A percentile compares a stretch with the other conserved stretches of the same genome.
Evolutionary conservation across 2,888 invertebrate species (phyloP).

Genomic region (Gymnocheta viridis): DNA sequence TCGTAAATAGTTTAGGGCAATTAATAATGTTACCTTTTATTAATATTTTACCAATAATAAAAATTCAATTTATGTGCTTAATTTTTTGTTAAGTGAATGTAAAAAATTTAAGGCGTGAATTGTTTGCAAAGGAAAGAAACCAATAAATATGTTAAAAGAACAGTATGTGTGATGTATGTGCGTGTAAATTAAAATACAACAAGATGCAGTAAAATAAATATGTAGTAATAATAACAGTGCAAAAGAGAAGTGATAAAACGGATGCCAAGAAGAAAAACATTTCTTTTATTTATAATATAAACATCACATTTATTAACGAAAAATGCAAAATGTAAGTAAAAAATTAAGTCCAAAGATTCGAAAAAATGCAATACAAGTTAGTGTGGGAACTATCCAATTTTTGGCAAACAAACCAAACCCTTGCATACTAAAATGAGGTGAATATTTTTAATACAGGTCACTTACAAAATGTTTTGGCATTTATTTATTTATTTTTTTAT

Average conservation of each 20-base stretch:
- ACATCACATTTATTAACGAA: not conserved
- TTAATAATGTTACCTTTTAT: not conserved
- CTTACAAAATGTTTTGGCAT: constrained; percentile 8
- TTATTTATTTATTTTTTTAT: constrained; percentile 7
- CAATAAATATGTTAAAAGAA: constrained; percentile 56
- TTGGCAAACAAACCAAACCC: not conserved
- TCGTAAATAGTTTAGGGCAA: not conserved
- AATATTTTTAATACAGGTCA: constrained; percentile 15
- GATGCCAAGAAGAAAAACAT: constrained; percentile 55
- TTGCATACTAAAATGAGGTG: not conserved
- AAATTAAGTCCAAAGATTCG: not conserved
- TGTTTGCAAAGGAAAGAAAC: constrained; percentile 63
- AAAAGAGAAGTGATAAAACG: constrained; percentile 65
- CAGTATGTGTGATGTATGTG: constrained; percentile 46
- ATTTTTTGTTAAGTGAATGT: constrained; percentile 11
- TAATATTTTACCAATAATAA: not conserved
- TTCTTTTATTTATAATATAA: constrained; percentile 7
- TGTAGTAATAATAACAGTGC: constrained; percentile 58
- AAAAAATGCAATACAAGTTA: not conserved
- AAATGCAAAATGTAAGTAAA: constrained; percentile 54
- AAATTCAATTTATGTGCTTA: not conserved
- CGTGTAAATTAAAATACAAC: constrained; percentile 48
- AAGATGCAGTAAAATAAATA: constrained; percentile 44
- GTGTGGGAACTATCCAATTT: not conserved
- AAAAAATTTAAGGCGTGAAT: constrained; percentile 69